These are phyloP conservation scores for Neuroscelio doddi DNA, from an alignment of 2,888 invertebrate genomes.

Conservation along the genomic window DNA sequence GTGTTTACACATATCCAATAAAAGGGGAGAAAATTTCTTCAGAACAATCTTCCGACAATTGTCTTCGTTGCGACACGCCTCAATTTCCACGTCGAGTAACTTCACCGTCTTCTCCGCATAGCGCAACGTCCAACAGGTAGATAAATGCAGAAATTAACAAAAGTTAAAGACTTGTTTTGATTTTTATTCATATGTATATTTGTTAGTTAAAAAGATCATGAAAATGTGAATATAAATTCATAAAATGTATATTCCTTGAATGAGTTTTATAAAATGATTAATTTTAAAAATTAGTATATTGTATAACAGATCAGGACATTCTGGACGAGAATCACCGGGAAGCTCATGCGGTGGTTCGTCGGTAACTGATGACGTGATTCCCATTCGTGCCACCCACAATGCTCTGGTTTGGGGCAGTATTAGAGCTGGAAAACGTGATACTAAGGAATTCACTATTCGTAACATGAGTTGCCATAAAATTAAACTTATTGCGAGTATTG, in stretches of 20 bases:
- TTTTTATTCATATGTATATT: constrained; percentile 1
- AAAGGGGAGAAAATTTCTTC: constrained; percentile 48
- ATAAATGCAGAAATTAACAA: no score
- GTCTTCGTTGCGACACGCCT: constrained; percentile 63
- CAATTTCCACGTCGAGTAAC: constrained; percentile 50
- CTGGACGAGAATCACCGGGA: constrained; percentile 65
- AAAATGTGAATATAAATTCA: no score
- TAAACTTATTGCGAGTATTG: constrained; percentile 74
- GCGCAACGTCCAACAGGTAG: constrained; percentile 59
- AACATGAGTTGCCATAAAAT: constrained; percentile 76
- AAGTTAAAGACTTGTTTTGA: no score
- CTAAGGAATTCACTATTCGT: constrained; percentile 75
- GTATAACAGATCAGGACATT: constrained; percentile 55
- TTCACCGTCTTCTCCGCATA: constrained; percentile 65
- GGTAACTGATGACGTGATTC: constrained; percentile 64
- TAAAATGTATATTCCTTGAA: no score
- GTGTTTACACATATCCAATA: constrained; percentile 54
- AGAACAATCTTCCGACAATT: constrained; percentile 53
- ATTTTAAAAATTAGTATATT: neutral
- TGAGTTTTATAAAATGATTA: no score
- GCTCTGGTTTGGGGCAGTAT: constrained; percentile 77
- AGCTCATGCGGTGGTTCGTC: constrained; percentile 63
- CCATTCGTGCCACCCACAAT: constrained; percentile 75
- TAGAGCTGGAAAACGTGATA: constrained; percentile 74
- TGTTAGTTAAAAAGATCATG: constrained; percentile 2